Evolutionary conservation across 1,140 invertebrate species (phyloP).

Genomic region (Dreissena polymorpha): DNA sequence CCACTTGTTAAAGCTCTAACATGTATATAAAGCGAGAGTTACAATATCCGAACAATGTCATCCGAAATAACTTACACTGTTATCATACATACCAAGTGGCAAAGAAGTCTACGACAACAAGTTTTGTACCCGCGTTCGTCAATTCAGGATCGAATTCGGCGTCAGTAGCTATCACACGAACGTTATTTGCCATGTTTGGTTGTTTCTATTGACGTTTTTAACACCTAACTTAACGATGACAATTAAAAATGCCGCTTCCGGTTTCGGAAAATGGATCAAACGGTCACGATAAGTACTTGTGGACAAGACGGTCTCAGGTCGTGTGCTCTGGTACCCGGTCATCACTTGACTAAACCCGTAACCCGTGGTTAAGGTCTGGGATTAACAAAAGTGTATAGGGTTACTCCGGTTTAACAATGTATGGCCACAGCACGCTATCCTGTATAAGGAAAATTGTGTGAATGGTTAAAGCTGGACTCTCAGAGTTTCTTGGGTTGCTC

Average conservation of each 20-base stretch:
- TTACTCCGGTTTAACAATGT: too few species aligned
- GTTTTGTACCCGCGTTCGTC: slow-evolving; percentile 88
- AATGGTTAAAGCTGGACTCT: too few species aligned
- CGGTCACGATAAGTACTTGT: background rate
- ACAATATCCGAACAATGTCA: too few species aligned
- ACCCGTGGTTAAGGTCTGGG: too few species aligned
- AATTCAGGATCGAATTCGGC: slow-evolving; percentile 91
- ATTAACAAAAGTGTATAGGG: too few species aligned
- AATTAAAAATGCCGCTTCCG: slow-evolving; percentile 42
- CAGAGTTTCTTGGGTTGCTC: too few species aligned
- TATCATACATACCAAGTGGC: slow-evolving; percentile 81
- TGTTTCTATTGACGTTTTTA: background rate
- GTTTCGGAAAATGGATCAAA: background rate
- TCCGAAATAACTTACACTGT: too few species aligned
- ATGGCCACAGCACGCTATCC: too few species aligned
- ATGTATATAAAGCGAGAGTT: too few species aligned
- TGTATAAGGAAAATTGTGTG: too few species aligned
- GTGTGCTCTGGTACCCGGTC: background rate
- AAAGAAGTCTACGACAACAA: slow-evolving; percentile 95
- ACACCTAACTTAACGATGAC: slow-evolving; percentile 11
- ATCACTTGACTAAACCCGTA: too few species aligned
- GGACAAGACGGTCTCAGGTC: background rate
- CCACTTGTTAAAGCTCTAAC: too few species aligned
- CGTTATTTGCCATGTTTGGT: slow-evolving; percentile 56
- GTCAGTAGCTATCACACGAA: slow-evolving; percentile 80